Evolutionary conservation across 2,888 invertebrate species (phyloP).

Genomic region (Drosophila maculinotata): DNA sequence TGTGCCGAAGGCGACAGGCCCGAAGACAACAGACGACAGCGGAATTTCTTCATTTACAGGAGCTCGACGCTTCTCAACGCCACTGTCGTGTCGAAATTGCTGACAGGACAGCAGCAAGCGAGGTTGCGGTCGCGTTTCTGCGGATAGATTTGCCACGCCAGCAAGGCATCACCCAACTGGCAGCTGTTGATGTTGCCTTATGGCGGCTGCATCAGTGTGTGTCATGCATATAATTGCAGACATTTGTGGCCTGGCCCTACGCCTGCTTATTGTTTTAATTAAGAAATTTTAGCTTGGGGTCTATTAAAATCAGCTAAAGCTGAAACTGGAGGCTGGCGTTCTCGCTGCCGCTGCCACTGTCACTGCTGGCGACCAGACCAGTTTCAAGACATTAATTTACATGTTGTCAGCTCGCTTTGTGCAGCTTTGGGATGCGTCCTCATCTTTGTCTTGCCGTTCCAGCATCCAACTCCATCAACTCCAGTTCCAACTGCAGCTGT

Average conservation of each 20-base stretch:
- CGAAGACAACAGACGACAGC: conserved; percentile 65
- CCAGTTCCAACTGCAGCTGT: conserved; percentile 12
- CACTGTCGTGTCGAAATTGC: conserved; percentile 65
- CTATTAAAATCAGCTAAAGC: conserved; percentile 64
- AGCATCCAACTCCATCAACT: conserved; percentile 1
- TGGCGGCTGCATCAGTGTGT: conserved; percentile 27
- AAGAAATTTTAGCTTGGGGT: conserved; percentile 71
- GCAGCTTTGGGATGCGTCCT: no score
- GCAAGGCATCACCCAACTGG: no score
- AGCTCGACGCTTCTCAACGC: conserved; percentile 50
- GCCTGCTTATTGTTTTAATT: conserved; percentile 78
- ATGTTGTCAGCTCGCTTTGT: conserved; percentile 43
- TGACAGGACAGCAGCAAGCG: conserved; percentile 57
- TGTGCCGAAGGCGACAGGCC: conserved; percentile 46
- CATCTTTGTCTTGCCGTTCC: conserved; percentile 10
- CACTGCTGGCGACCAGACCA: conserved; percentile 32
- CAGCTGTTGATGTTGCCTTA: conserved; percentile 64
- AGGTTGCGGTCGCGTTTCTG: conserved; percentile 76
- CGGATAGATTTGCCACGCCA: conserved; percentile 63
- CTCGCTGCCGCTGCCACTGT: conserved; percentile 15
- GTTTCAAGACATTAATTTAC: conserved; percentile 50
- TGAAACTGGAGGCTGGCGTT: conserved; percentile 16
- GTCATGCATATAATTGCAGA: conserved; percentile 76
- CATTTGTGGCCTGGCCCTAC: conserved; percentile 64
- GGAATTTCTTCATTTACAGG: conserved; percentile 79